These are phyloP conservation scores for Melanostigma gelatinosum DNA, from an alignment of 2,113 vertebrate genomes.

Conservation along the genomic window DNA sequence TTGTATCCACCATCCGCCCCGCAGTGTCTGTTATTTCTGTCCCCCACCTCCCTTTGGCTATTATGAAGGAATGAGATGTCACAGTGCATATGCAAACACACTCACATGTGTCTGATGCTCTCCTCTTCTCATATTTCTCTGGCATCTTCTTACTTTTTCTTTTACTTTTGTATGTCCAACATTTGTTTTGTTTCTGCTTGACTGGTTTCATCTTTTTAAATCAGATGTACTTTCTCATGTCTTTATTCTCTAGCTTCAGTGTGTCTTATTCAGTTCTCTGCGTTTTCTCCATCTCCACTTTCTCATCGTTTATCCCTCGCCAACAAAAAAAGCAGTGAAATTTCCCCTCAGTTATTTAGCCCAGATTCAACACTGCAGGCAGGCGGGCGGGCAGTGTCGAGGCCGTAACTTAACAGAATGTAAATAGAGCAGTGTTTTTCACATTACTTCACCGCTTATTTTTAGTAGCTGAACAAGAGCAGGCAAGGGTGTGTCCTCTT, in stretches of 20 bases:
- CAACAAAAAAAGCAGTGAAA: slow-evolving; percentile 55
- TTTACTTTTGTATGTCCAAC: background rate
- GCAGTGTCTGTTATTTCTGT: slow-evolving; percentile 56
- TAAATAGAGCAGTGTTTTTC: slow-evolving; percentile 82
- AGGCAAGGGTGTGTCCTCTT: slow-evolving; percentile 72
- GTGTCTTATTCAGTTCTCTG: background rate
- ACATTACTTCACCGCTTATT: slow-evolving; percentile 84
- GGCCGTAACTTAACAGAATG: slow-evolving; percentile 76
- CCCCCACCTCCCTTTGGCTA: slow-evolving; percentile 44
- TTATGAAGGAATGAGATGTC: slow-evolving; percentile 61
- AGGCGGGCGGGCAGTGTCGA: slow-evolving; percentile 43
- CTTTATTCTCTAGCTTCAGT: background rate
- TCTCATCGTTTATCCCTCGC: slow-evolving; percentile 43
- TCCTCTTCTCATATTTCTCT: slow-evolving; percentile 3
- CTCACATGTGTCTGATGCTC: slow-evolving; percentile 14
- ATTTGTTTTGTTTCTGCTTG: background rate
- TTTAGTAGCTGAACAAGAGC: slow-evolving; percentile 81
- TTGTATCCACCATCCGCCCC: slow-evolving; percentile 63
- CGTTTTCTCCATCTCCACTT: slow-evolving; percentile 3
- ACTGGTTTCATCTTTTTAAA: background rate
- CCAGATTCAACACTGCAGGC: slow-evolving; percentile 59
- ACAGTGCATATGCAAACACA: slow-evolving; percentile 19
- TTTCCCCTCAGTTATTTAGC: slow-evolving; percentile 69
- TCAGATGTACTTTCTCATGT: background rate
- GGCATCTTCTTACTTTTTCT: background rate